Conservation (phyloP, 2,113 vertebrate genomes). For the Festucalex cinctus region DNA sequence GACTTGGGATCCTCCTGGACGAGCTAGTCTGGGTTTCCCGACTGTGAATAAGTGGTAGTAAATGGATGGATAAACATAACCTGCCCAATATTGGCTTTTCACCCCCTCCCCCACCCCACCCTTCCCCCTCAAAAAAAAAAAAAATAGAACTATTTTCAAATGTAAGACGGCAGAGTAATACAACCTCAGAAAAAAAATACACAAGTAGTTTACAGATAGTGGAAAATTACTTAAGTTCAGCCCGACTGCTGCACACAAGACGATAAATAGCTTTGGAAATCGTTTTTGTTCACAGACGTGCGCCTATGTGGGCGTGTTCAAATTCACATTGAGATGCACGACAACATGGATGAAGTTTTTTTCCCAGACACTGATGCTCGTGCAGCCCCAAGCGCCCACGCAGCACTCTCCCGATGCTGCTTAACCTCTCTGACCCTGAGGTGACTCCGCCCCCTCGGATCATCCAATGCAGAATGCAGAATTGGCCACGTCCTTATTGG, state of each 20-base stretch:
- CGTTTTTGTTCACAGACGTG: conserved; percentile 8
- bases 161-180: too few species aligned
- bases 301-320: conserved; percentile 4
- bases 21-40: too few species aligned
- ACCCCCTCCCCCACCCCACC: too few species aligned
- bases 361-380: conserved; percentile 2
- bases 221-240: background rate
- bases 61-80: too few species aligned
- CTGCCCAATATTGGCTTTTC: too few species aligned
- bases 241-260: background rate
- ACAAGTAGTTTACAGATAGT: background rate
- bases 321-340: background rate
- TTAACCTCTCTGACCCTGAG: conserved; percentile 17
- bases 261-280: conserved; percentile 7
- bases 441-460: background rate
- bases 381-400: background rate
- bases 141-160: too few species aligned
- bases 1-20: too few species aligned
- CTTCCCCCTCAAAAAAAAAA: too few species aligned
- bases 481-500: background rate
- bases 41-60: too few species aligned
- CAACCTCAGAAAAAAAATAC: background rate
- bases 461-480: background rate
- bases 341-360: conserved; percentile 11
- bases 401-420: conserved; percentile 5